Conservation (phyloP, 2,888 invertebrate genomes). For the Dryobotodes eremita region DNA sequence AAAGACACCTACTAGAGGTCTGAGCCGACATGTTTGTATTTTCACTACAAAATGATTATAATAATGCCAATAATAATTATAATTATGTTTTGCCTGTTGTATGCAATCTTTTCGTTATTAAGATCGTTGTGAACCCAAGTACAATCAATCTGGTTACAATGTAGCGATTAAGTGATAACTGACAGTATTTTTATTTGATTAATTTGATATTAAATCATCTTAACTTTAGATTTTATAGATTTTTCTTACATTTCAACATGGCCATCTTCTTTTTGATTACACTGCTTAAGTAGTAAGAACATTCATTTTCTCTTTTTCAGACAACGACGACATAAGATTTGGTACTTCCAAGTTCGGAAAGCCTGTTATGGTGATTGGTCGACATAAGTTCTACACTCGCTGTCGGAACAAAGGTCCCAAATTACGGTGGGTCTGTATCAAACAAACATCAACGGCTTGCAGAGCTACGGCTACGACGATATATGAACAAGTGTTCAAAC, state of each 20-base stretch:
- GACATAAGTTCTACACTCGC: not conserved
- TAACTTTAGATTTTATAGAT: not conserved
- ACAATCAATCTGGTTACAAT: not conserved
- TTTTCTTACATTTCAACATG: too few species aligned
- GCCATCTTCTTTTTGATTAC: not conserved
- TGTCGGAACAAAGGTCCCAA: not conserved
- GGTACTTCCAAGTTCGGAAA: not conserved
- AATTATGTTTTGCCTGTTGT: not conserved
- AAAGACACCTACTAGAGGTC: not conserved
- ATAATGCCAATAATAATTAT: too few species aligned
- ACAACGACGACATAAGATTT: not conserved
- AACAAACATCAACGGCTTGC: not conserved
- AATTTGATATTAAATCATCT: not conserved
- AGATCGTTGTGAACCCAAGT: not conserved
- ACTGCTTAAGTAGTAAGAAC: not conserved
- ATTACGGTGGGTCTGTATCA: slow-evolving; percentile 12
- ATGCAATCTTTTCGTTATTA: not conserved
- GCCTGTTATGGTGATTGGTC: slow-evolving; percentile 1
- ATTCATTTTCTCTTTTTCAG: not conserved
- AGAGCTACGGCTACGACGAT: slow-evolving; percentile 5
- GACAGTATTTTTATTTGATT: not conserved
- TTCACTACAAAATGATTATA: not conserved
- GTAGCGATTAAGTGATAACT: not conserved
- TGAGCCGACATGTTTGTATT: not conserved
- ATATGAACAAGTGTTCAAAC: not conserved